Evolutionary conservation across 1,140 invertebrate species (phyloP).

Genomic region (Drosophila willistoni): DNA sequence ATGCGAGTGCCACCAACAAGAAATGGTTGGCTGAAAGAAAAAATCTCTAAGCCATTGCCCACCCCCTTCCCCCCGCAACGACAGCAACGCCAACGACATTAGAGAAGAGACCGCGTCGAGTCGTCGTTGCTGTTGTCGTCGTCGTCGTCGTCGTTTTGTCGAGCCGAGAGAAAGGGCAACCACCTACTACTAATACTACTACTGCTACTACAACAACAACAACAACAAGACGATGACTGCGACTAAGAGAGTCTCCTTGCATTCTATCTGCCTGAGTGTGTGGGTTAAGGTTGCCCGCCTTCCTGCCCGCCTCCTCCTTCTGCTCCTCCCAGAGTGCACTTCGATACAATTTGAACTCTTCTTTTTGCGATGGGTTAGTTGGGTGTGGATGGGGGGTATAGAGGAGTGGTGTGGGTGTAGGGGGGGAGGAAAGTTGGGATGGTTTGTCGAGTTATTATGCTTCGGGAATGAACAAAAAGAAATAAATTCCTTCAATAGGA

Average conservation of each 20-base stretch:
- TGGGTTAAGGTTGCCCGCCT: constrained; percentile 38
- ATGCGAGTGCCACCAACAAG: constrained; percentile 33
- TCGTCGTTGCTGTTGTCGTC: not conserved
- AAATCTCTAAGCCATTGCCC: constrained; percentile 43
- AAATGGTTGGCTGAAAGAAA: constrained; percentile 49
- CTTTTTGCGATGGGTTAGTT: constrained; percentile 57
- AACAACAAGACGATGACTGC: constrained; percentile 1
- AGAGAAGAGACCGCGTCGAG: constrained; percentile 3
- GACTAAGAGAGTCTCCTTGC: not conserved
- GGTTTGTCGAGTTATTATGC: not conserved
- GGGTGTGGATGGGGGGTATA: not conserved
- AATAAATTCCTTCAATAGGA: not conserved
- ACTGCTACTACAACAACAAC: not conserved
- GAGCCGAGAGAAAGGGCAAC: constrained; percentile 10
- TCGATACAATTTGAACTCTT: constrained; percentile 79
- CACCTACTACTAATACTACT: constrained; percentile 11
- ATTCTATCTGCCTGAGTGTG: not conserved
- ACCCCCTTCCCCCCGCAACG: constrained; percentile 10
- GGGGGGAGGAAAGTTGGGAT: too few relatives aligned
- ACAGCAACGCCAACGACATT: constrained; percentile 18
- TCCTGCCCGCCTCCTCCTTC: constrained; percentile 62
- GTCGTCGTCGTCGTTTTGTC: not conserved
- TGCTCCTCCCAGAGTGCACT: constrained; percentile 36
- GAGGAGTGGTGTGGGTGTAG: too few relatives aligned
- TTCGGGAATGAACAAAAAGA: not conserved